These are phyloP conservation scores for Grapholita molesta DNA, from an alignment of 1,140 invertebrate genomes.

Conservation along the genomic window DNA sequence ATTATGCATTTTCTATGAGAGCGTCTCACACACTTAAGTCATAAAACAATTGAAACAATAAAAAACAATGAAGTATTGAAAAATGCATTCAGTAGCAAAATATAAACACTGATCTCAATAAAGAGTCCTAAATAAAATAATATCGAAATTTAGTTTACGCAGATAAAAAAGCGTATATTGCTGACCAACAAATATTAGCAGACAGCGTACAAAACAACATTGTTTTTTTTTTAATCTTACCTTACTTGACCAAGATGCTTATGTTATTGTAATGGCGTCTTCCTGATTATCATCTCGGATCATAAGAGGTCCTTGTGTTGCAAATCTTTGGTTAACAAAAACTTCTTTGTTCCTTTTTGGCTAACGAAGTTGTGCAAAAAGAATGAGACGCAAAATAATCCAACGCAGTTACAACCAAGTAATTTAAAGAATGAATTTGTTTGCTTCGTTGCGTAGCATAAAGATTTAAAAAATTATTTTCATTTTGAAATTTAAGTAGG, in stretches of 20 bases:
- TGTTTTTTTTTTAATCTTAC: neutral
- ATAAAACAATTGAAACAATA: too few species aligned
- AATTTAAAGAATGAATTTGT: neutral
- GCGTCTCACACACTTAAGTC: too few species aligned
- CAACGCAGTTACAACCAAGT: neutral
- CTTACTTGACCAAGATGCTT: neutral
- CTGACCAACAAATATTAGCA: too few species aligned
- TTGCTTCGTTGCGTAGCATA: neutral
- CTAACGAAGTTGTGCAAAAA: neutral
- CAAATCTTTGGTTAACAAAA: neutral
- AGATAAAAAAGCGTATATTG: too few species aligned
- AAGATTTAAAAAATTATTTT: too few species aligned
- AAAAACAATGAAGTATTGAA: too few species aligned
- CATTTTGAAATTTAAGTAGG: too few species aligned
- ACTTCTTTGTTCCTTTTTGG: slow-evolving; percentile 5
- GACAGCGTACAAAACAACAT: neutral
- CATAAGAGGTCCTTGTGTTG: slow-evolving; percentile 10
- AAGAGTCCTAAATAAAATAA: too few species aligned
- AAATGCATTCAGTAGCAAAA: too few species aligned
- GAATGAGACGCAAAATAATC: neutral
- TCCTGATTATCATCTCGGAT: slow-evolving; percentile 1
- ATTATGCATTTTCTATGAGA: too few species aligned
- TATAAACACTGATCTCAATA: too few species aligned
- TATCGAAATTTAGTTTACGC: too few species aligned
- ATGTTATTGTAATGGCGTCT: slow-evolving; percentile 2